Evolutionary conservation across 35 echinoderm and acorn worm species (phyloP).

Genomic region (Heliocidaris erythrogramma): DNA sequence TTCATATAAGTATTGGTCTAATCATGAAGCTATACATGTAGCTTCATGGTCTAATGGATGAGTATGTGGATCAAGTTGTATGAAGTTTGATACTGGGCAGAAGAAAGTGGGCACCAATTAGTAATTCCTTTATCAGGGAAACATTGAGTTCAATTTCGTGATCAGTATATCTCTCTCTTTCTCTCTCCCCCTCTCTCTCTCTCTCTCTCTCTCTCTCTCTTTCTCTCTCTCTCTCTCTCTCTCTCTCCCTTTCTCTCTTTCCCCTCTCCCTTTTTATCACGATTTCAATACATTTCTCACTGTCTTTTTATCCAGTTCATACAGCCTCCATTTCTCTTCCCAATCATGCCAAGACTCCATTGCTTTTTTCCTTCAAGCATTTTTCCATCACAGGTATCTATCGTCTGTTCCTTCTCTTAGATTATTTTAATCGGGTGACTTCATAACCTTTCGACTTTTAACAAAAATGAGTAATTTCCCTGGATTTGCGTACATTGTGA

Average conservation of each 20-base stretch:
- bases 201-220: not conserved
- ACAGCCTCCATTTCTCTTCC: not conserved
- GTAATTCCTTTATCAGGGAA: no score
- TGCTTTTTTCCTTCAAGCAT: not conserved
- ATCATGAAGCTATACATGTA: no score
- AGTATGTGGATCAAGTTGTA: no score
- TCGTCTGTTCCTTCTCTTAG: not conserved
- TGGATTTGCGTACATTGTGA: not conserved
- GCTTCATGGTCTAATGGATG: no score
- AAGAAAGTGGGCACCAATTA: no score
- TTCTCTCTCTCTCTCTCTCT: not conserved
- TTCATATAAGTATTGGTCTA: no score
- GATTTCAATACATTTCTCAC: no score
- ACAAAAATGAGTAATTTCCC: conserved; percentile 34
- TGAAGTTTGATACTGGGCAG: no score
- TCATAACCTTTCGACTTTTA: not conserved
- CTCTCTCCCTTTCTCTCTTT: not conserved
- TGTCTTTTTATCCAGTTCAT: no score
- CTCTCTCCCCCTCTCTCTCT: not conserved
- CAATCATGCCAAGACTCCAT: not conserved
- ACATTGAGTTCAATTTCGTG: no score
- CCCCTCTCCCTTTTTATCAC: not conserved
- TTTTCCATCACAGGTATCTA: not conserved
- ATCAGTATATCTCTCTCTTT: not conserved
- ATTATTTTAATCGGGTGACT: not conserved